Conservation (phyloP, 1,140 invertebrate species). For the Drosophila seguyi region DNA sequence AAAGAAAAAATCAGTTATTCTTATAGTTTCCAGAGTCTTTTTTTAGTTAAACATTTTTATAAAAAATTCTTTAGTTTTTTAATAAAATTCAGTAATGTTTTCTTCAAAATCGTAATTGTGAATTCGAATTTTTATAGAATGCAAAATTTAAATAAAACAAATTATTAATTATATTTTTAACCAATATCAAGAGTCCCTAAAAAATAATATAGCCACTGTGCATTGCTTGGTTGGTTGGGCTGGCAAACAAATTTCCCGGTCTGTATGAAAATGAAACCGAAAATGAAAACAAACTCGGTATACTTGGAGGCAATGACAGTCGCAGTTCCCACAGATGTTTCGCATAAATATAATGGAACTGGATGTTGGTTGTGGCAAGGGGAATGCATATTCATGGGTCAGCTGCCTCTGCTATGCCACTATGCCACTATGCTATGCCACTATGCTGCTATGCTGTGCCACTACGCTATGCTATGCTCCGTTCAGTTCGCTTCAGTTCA, state of each 20-base stretch:
- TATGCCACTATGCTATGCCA: conserved; percentile 3
- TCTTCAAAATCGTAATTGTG: too few species aligned
- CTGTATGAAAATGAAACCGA: conserved; percentile 51
- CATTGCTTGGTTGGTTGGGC: conserved; percentile 9
- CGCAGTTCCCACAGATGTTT: conserved; percentile 53
- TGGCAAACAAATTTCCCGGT: conserved; percentile 32
- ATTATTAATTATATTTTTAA: not conserved
- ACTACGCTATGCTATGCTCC: not conserved
- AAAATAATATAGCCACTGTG: not conserved
- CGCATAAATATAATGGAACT: conserved; percentile 31
- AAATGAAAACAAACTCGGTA: conserved; percentile 41
- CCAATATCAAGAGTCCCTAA: not conserved
- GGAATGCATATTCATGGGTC: conserved; percentile 31
- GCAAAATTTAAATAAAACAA: not conserved
- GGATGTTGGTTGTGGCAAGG: conserved; percentile 46
- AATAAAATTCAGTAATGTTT: too few species aligned
- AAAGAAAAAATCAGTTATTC: too few species aligned
- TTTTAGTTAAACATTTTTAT: too few species aligned
- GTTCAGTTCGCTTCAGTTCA: conserved; percentile 29
- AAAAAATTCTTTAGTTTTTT: not conserved
- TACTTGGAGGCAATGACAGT: conserved; percentile 1
- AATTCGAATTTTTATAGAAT: too few species aligned
- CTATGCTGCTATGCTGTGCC: too few species aligned
- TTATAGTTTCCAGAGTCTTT: too few species aligned
- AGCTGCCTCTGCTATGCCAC: conserved; percentile 12